Conservation (phyloP, 2,888 invertebrate genomes). For the Lasioglossum pauxillum region DNA sequence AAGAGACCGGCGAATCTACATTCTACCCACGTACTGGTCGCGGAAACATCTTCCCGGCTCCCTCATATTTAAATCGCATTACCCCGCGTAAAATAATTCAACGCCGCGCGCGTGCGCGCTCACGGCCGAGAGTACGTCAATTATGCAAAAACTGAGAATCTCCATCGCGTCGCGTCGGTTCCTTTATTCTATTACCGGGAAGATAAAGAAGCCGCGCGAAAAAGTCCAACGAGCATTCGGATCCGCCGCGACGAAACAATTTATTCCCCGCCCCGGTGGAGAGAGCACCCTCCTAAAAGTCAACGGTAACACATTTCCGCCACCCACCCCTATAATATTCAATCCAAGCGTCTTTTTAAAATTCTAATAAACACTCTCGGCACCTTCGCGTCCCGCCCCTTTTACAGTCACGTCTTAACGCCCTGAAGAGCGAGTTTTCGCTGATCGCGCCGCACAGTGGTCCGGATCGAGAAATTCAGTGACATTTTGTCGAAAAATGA, state of each 20-base stretch:
- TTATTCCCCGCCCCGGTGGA: constrained; percentile 39
- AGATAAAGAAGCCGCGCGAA: constrained; percentile 38
- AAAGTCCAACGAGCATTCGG: constrained; percentile 31
- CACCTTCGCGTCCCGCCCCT: background rate
- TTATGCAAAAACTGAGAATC: constrained; percentile 60
- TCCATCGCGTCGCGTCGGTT: constrained; percentile 45
- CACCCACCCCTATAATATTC: constrained; percentile 34
- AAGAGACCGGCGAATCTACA: constrained; percentile 45
- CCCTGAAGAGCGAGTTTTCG: background rate
- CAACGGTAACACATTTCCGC: constrained; percentile 48
- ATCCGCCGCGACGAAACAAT: constrained; percentile 42
- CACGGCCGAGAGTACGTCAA: constrained; percentile 45
- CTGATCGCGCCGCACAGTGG: no score
- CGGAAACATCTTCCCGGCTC: constrained; percentile 40
- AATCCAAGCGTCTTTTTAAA: constrained; percentile 46
- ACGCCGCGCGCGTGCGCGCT: constrained; percentile 12
- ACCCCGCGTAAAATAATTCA: constrained; percentile 56
- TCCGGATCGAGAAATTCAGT: no score
- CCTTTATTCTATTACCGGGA: constrained; percentile 53
- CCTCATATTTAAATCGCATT: constrained; percentile 56
- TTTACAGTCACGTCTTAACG: background rate
- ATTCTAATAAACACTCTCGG: constrained; percentile 33
- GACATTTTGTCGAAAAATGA: no score
- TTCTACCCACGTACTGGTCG: background rate
- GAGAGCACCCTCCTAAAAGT: constrained; percentile 21